Evolutionary conservation across 2,797 vertebrate species (phyloP), one percentile per base, ranked within the genome.

Genomic region (Myioborus miniatus): DNA sequence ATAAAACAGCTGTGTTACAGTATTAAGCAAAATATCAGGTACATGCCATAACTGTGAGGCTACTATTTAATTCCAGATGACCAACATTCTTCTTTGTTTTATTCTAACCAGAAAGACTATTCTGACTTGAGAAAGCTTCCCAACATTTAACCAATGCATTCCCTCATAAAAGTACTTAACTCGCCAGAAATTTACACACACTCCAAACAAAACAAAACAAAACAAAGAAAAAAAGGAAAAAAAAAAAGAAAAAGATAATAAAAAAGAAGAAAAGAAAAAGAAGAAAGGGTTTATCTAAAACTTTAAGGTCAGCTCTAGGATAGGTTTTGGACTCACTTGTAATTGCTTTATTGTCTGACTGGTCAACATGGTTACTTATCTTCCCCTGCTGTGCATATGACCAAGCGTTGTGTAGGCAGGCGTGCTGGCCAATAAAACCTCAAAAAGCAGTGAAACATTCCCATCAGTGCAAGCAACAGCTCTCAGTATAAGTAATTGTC

Each of bases 401-500:
- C 49, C 71, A 72, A 80, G 47, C 34, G 49, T 15, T 43, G 39
- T 83, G 62, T 53, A 90, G 68, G 52, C 60, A 95, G 71, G 34
- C 30, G 4, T 55, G 39, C 53, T 70, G 69, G 59, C 59, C 92
- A 90, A 84, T 74, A 89, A 79, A 72, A 84, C 47, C 70, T 84
- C 82, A 62, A 77, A 85, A 85, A 78, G 55, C 58, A 90, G 37
- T 64, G 88, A 88, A 95, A 80, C 49, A 15, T 70, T 88, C 47
- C 62, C 78, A 89, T 62, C 85, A 90, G 50, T 44, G 52, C 53
- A 90, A 92, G 63, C 59, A 94, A 44, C 36, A 46, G 47, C 60
- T 80, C 70, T 83, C 58, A 78, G 47, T 43, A 77, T 60, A 95
- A 97, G 70, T 90, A 93, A 93, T 52, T 64, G 53, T 83, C 89